A percentile compares a stretch with the other conserved stretches of the same genome.
phyloP scores from a whole-genome alignment of 2,113 vertebrate species.

The Clupea harengus region DNA sequence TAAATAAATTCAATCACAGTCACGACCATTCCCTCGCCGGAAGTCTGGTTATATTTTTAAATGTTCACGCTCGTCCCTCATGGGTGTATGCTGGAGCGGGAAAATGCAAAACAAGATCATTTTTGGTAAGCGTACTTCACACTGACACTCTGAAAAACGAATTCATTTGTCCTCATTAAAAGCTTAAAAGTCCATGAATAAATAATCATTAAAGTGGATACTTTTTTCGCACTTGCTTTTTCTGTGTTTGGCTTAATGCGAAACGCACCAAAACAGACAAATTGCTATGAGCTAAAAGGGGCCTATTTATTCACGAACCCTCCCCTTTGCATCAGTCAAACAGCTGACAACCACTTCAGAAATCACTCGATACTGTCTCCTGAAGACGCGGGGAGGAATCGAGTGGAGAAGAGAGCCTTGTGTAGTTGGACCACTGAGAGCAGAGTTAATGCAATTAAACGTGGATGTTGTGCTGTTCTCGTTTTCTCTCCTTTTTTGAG shows the following conservation, averaged over 20 bases:
- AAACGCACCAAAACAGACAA: constrained; percentile 60
- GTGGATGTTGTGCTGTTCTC: constrained; percentile 59
- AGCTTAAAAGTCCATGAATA: constrained; percentile 81
- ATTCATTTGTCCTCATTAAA: constrained; percentile 83
- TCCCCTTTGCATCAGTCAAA: constrained; percentile 55
- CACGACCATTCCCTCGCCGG: constrained; percentile 52
- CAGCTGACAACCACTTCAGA: constrained; percentile 60
- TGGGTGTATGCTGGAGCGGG: constrained; percentile 57
- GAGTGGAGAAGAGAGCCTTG: constrained; percentile 25
- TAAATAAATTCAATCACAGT: constrained; percentile 46
- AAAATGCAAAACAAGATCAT: constrained; percentile 74
- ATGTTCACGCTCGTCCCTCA: constrained; percentile 70
- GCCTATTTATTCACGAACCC: constrained; percentile 63
- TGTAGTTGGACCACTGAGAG: constrained; percentile 67
- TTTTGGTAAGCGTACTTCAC: constrained; percentile 73
- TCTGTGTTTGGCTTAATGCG: constrained; percentile 62
- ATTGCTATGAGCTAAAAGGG: constrained; percentile 61
- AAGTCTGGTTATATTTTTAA: constrained; percentile 61
- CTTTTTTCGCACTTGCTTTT: constrained; percentile 42
- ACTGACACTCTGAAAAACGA: constrained; percentile 75
- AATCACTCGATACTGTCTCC: constrained; percentile 53
- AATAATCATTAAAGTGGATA: constrained; percentile 73
- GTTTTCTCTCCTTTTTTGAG: constrained; percentile 59
- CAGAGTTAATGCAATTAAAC: constrained; percentile 71
- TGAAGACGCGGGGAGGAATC: constrained; percentile 58